Evolutionary conservation across 2,797 vertebrate genomes (phyloP).

Genomic region (Notolabrus celidotus): DNA sequence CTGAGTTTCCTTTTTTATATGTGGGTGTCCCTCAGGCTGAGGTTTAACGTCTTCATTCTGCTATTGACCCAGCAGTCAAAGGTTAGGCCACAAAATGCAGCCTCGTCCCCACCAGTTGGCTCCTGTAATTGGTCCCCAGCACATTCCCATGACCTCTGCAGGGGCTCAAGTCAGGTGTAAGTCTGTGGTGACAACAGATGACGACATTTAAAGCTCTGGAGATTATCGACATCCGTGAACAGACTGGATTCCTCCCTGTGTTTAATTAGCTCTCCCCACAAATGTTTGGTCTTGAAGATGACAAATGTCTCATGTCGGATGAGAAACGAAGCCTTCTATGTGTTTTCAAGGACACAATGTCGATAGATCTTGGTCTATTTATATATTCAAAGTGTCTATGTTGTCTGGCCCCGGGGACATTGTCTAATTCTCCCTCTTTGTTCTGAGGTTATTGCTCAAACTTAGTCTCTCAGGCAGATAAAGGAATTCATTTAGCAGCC

Average conservation of each 20-base stretch:
- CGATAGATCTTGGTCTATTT: constrained; percentile 54
- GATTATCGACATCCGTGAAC: constrained; percentile 34
- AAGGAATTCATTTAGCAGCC: constrained; percentile 82
- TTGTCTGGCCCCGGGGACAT: constrained; percentile 17
- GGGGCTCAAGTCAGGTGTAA: constrained; percentile 49
- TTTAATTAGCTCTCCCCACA: constrained; percentile 39
- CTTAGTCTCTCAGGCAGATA: constrained; percentile 72
- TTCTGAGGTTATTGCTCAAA: constrained; percentile 77
- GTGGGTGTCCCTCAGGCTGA: constrained; percentile 27
- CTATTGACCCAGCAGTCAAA: constrained; percentile 64
- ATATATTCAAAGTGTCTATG: constrained; percentile 52
- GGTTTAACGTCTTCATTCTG: constrained; percentile 63
- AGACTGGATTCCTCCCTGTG: constrained; percentile 2
- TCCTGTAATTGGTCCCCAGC: constrained; percentile 66
- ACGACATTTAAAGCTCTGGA: constrained; percentile 51
- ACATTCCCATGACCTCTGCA: constrained; percentile 73
- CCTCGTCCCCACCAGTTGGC: constrained; percentile 74
- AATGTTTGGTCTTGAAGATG: constrained; percentile 33
- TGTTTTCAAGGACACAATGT: constrained; percentile 53
- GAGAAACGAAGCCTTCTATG: constrained; percentile 26
- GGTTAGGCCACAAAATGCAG: constrained; percentile 67
- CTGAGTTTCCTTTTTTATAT: constrained; percentile 34
- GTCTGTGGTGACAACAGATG: constrained; percentile 62
- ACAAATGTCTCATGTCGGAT: constrained; percentile 32
- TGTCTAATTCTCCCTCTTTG: constrained; percentile 71